Evolutionary conservation across 2,888 invertebrate species (phyloP).

Genomic region (Prosopocoilus inquinatus): DNA sequence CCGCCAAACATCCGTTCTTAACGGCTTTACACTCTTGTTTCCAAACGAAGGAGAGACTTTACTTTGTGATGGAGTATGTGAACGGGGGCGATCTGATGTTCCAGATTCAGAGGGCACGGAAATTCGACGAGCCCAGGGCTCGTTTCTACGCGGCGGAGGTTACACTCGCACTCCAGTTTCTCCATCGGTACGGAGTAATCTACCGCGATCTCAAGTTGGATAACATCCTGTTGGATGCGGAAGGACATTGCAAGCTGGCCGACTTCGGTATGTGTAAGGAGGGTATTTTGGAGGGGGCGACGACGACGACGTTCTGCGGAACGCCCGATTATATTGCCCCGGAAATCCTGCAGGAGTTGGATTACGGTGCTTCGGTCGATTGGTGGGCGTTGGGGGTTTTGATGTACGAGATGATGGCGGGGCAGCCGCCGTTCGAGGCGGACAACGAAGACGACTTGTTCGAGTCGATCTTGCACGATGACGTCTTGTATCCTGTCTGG

Average conservation of each 20-base stretch:
- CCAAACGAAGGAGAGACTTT: conserved; percentile 85
- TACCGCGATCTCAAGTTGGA: conserved; percentile 98
- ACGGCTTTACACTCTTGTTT: conserved; percentile 96
- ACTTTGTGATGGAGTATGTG: conserved; percentile 99
- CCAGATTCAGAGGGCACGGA: conserved; percentile 97
- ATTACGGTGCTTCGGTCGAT: conserved; percentile 86
- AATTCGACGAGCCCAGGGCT: conserved; percentile 95
- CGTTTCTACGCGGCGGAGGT: conserved; percentile 99
- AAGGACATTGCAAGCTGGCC: conserved; percentile 92
- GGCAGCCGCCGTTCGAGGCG: conserved; percentile 99
- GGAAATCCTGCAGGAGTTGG: conserved; percentile 58
- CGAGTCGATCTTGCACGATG: conserved; percentile 97
- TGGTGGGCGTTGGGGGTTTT: conserved; percentile 98
- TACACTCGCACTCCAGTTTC: conserved; percentile 93
- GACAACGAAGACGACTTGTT: conserved; percentile 99
- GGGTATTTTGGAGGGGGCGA: conserved; percentile 80
- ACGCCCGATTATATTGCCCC: conserved; percentile 99
- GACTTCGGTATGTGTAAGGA: conserved; percentile 99
- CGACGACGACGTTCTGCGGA: conserved; percentile 98
- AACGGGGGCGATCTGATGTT: conserved; percentile 99
- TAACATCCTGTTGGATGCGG: conserved; percentile 94
- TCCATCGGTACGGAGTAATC: conserved; percentile 89
- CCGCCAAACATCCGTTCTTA: conserved; percentile 97
- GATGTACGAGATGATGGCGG: conserved; percentile 99
- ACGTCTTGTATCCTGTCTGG: conserved; percentile 98